phyloP scores from a whole-genome alignment of 1,140 invertebrate genomes.

The Cotesia chilonis region DNA sequence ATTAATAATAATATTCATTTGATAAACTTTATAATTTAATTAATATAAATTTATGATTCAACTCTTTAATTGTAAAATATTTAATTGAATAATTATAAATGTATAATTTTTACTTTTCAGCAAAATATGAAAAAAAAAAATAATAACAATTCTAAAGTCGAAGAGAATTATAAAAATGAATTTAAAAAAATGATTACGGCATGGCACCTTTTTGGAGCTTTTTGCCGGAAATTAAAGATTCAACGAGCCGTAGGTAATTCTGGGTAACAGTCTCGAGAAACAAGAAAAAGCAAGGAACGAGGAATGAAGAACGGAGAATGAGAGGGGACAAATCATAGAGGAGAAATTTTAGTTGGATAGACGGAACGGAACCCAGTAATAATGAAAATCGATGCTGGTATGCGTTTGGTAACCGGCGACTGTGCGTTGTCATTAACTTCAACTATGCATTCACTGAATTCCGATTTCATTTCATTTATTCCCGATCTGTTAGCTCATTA shows the following conservation, averaged over 20 bases:
- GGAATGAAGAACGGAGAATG: neutral
- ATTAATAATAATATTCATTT: too few species aligned
- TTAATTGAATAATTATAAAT: too few species aligned
- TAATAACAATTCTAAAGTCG: too few species aligned
- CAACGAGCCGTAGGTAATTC: constrained; percentile 56
- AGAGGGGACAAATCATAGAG: constrained; percentile 15
- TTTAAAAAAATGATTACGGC: constrained; percentile 9
- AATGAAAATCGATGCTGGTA: constrained; percentile 51
- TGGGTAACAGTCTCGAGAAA: constrained; percentile 41
- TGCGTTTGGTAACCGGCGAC: constrained; percentile 16
- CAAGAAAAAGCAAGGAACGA: constrained; percentile 11
- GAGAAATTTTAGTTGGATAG: neutral
- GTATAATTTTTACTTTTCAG: too few species aligned
- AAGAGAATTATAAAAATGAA: neutral
- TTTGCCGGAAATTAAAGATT: constrained; percentile 58
- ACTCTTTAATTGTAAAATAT: too few species aligned
- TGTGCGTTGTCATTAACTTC: constrained; percentile 14
- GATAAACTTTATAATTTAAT: too few species aligned
- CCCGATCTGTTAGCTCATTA: too few species aligned
- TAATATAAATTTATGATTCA: too few species aligned
- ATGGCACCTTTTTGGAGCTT: constrained; percentile 8
- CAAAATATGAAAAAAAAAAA: too few species aligned
- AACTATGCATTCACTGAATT: constrained; percentile 20
- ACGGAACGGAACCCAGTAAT: constrained; percentile 33
- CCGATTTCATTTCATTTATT: constrained; percentile 7